A percentile compares a stretch with the other conserved stretches of the same genome.
Conservation (phyloP, 2,888 invertebrate species). For the Heterodera filipjevi region DNA sequence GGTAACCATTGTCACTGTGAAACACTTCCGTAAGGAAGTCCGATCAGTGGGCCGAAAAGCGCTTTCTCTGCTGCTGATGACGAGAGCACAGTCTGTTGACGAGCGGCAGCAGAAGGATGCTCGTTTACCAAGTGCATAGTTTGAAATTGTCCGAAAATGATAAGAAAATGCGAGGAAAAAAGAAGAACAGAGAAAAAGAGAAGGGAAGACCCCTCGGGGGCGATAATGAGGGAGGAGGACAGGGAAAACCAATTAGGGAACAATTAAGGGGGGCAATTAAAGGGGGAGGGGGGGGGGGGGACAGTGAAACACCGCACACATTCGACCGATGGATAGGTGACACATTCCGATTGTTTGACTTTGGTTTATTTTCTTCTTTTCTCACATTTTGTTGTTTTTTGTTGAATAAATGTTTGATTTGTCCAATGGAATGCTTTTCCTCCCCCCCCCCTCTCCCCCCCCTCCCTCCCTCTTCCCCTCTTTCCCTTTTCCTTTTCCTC, state of each 20-base stretch:
- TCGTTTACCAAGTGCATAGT: too few species aligned
- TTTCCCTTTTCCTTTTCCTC: background rate
- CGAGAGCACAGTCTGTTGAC: background rate
- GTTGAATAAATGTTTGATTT: background rate
- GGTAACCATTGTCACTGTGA: constrained; percentile 1
- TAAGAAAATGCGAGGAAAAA: too few species aligned
- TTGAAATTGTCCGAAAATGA: background rate
- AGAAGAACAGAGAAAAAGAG: too few species aligned
- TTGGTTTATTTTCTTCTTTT: background rate
- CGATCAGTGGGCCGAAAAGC: background rate
- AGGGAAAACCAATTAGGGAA: too few species aligned
- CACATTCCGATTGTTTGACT: background rate
- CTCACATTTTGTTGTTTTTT: background rate
- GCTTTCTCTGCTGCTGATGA: background rate
- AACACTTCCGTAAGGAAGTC: constrained; percentile 7
- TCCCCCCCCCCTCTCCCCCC: background rate
- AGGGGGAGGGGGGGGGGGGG: too few species aligned
- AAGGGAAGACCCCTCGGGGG: too few species aligned
- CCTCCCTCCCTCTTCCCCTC: background rate
- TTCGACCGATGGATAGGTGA: background rate
- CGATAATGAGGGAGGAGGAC: too few species aligned
- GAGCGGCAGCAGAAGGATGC: too few species aligned
- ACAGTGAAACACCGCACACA: too few species aligned
- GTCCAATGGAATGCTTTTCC: background rate
- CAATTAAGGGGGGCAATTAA: too few species aligned